Conservation (phyloP, 2,888 invertebrate genomes). For the Tubiluchus corallicola region DNA sequence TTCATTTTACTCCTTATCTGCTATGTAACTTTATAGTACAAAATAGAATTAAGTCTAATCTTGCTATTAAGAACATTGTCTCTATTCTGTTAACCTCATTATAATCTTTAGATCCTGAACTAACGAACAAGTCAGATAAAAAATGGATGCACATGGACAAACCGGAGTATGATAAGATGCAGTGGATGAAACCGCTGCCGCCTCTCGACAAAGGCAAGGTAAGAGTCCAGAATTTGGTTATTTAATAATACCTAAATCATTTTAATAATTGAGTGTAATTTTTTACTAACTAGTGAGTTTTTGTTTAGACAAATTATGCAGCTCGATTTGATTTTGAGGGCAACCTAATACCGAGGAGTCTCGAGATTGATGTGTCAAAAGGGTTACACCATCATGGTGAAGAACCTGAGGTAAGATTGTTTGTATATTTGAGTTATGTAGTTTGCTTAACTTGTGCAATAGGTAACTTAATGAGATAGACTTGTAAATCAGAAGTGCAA, state of each 20-base stretch:
- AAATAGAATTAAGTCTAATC: too few relatives aligned
- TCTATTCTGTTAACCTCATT: too few relatives aligned
- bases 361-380: constrained; percentile 39
- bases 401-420: constrained; percentile 57
- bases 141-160: constrained; percentile 68
- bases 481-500: too few relatives aligned
- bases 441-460: too few relatives aligned
- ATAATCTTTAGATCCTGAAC: constrained; percentile 44
- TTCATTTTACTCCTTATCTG: too few relatives aligned
- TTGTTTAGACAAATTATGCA: constrained; percentile 21
- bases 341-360: constrained; percentile 22
- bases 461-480: too few relatives aligned
- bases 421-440: too few relatives aligned
- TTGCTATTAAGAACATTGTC: neutral
- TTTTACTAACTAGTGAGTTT: constrained; percentile 1
- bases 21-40: too few relatives aligned
- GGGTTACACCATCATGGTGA: constrained; percentile 80
- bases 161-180: constrained; percentile 65
- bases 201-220: constrained; percentile 9
- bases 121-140: constrained; percentile 34
- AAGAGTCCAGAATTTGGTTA: constrained; percentile 21
- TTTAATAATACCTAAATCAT: constrained; percentile 9
- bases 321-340: constrained; percentile 30
- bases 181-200: constrained; percentile 63
- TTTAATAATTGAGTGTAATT: neutral